Conservation (phyloP, 2,888 invertebrate genomes). For the Diachrysia chrysitis region DNA sequence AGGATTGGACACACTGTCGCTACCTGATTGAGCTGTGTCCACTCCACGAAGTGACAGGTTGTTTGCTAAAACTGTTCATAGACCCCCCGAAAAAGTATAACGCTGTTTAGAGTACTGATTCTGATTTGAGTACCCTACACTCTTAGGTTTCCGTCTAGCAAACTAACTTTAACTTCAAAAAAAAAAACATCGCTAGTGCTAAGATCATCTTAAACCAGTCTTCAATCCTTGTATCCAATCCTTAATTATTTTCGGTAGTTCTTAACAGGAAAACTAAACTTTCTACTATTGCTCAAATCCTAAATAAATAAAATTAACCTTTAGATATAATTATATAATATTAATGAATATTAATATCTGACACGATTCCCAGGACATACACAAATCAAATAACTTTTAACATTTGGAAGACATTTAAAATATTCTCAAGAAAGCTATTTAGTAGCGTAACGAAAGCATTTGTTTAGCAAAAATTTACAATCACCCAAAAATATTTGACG, state of each 20-base stretch:
- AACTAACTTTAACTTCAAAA: not conserved
- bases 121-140: slow-evolving; percentile 50
- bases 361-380: slow-evolving; percentile 82
- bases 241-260: not conserved
- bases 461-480: slow-evolving; percentile 85
- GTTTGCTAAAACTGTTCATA: slow-evolving; percentile 63
- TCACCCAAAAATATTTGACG: slow-evolving; percentile 79
- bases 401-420: slow-evolving; percentile 71
- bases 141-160: slow-evolving; percentile 27
- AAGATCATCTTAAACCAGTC: not conserved
- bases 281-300: slow-evolving; percentile 6
- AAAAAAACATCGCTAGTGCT: not conserved
- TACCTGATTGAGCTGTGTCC: slow-evolving; percentile 68
- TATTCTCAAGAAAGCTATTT: slow-evolving; percentile 82
- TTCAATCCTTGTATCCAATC: not conserved
- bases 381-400: slow-evolving; percentile 70
- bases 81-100: slow-evolving; percentile 32
- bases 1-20: slow-evolving; percentile 75
- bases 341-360: slow-evolving; percentile 53
- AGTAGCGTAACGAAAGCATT: slow-evolving; percentile 84
- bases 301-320: slow-evolving; percentile 13
- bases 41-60: slow-evolving; percentile 64
- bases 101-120: slow-evolving; percentile 16
- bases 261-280: slow-evolving; percentile 12
- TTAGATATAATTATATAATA: slow-evolving; percentile 21